A percentile compares a stretch with the other conserved stretches of the same genome.
phyloP scores from a whole-genome alignment of 2,113 vertebrate species.

The Uropsilus gracilis region DNA sequence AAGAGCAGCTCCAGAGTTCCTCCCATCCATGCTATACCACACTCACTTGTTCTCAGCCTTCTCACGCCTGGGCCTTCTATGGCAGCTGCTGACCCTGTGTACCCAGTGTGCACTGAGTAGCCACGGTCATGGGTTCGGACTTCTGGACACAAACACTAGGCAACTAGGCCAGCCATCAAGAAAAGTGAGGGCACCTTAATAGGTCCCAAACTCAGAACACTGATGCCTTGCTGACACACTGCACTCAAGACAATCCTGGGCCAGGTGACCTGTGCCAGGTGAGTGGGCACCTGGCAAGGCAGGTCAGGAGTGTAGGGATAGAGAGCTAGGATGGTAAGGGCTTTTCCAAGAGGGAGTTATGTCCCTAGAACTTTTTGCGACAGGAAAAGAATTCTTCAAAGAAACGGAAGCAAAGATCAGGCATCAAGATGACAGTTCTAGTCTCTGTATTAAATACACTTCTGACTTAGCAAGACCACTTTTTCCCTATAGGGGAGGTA shows the following conservation, averaged over 20 bases:
- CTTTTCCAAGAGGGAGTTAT: background rate
- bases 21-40: too few species aligned
- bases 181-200: background rate
- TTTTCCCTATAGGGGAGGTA: background rate
- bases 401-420: background rate
- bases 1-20: background rate
- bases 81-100: background rate
- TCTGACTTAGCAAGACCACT: background rate
- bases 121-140: background rate
- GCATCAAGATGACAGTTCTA: background rate
- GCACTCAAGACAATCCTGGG: background rate
- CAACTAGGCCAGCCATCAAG: background rate
- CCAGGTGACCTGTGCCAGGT: background rate
- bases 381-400: conserved; percentile 17
- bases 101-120: background rate
- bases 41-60: background rate
- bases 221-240: background rate
- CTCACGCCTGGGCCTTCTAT: background rate
- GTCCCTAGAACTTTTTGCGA: background rate
- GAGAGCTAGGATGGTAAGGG: background rate
- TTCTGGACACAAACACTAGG: background rate
- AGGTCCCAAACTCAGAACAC: background rate
- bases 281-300: background rate
- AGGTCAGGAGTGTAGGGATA: background rate
- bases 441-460: background rate